These are phyloP conservation scores for Scartelaos histophorus DNA, from an alignment of 2,113 vertebrate species.

Conservation along the genomic window DNA sequence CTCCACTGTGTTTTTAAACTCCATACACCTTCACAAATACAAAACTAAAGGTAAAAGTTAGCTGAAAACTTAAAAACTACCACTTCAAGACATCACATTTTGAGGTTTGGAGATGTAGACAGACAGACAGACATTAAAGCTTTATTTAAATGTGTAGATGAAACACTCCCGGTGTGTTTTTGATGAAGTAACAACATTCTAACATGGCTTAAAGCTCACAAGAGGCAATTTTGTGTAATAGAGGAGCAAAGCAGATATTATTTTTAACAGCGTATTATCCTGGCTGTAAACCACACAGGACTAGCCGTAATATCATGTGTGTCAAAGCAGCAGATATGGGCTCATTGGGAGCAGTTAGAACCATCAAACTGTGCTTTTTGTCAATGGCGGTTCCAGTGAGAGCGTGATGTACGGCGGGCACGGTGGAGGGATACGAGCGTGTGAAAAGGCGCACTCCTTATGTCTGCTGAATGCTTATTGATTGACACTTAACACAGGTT, in stretches of 20 bases:
- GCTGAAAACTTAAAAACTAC: no score
- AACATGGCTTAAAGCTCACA: no score
- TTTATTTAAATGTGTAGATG: no score
- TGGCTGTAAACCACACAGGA: background rate
- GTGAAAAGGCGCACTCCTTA: constrained; percentile 23
- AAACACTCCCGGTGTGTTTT: no score
- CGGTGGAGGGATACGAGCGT: constrained; percentile 19
- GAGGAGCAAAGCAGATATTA: background rate
- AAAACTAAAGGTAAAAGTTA: no score
- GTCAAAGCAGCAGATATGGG: constrained; percentile 33
- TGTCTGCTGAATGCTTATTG: constrained; percentile 49
- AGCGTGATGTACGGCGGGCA: constrained; percentile 22
- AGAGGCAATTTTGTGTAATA: no score
- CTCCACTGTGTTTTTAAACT: no score
- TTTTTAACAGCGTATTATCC: background rate
- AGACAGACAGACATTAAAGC: no score
- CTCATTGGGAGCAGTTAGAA: constrained; percentile 27
- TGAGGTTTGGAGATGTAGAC: no score
- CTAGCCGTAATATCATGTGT: constrained; percentile 22
- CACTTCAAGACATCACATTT: no score
- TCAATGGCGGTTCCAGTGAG: constrained; percentile 28
- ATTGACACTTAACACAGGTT: constrained; percentile 49
- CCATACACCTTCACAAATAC: no score
- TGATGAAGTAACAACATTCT: no score
- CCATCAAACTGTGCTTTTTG: constrained; percentile 36